phyloP scores from a whole-genome alignment of 2,797 vertebrate genomes.

The Chelonia mydas region DNA sequence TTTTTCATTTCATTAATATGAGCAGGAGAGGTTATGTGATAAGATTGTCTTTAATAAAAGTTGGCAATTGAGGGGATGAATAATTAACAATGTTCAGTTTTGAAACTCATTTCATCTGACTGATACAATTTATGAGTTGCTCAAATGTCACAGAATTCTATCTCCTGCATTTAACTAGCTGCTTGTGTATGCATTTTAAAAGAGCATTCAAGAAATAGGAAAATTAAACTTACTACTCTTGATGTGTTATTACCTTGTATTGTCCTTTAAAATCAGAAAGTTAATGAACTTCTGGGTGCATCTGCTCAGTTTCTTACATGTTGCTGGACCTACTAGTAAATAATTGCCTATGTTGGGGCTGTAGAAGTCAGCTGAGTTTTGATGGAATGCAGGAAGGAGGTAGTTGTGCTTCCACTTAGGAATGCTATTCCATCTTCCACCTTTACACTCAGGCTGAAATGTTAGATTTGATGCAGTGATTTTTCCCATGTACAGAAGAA shows the following conservation, averaged over 20 bases:
- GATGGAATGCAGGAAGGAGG: background rate
- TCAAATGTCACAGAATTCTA: background rate
- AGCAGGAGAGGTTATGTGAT: background rate
- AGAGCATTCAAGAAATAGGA: background rate
- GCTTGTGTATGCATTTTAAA: background rate
- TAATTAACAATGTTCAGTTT: background rate
- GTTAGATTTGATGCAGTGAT: background rate
- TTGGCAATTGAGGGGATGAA: background rate
- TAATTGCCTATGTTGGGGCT: background rate
- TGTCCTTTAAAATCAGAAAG: background rate
- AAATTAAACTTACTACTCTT: background rate
- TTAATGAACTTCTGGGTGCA: background rate
- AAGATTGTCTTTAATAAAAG: background rate
- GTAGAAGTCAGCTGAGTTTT: background rate
- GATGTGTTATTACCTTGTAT: rapidly evolving
- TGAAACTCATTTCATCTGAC: background rate
- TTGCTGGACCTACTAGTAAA: background rate
- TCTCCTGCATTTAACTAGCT: background rate
- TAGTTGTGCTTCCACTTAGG: background rate
- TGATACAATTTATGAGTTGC: background rate
- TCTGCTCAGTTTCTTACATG: background rate
- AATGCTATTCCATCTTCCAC: background rate
- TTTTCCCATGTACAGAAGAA: background rate
- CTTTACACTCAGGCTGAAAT: background rate
- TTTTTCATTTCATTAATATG: background rate